Conservation (phyloP, 2,113 vertebrate genomes). For the Syngnathoides biaculeatus region DNA sequence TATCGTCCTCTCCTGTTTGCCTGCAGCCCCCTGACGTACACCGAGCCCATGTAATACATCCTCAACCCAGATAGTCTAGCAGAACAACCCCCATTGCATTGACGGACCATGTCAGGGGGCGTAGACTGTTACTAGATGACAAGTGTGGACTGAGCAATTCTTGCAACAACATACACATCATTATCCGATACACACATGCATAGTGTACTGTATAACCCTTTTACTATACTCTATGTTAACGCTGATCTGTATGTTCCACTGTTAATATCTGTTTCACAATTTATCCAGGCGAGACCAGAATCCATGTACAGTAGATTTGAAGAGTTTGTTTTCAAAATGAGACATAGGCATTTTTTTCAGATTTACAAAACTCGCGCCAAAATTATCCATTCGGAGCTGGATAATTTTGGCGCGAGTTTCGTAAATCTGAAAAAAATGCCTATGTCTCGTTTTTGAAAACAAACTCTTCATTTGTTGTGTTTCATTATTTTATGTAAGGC, state of each 20-base stretch:
- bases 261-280: conserved; percentile 60
- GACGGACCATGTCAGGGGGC: conserved; percentile 50
- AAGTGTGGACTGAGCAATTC: conserved; percentile 39
- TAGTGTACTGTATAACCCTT: background rate
- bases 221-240: conserved; percentile 50
- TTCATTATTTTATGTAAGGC: conserved; percentile 42
- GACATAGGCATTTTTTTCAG: too few species aligned
- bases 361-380: too few species aligned
- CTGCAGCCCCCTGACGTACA: conserved; percentile 29
- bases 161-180: conserved; percentile 30
- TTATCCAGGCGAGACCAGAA: conserved; percentile 43
- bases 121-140: conserved; percentile 55
- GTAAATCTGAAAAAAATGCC: too few species aligned
- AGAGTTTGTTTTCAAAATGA: too few species aligned
- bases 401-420: too few species aligned
- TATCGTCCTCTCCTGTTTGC: conserved; percentile 6
- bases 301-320: conserved; percentile 50
- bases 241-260: conserved; percentile 55
- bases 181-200: conserved; percentile 16
- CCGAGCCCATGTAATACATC: conserved; percentile 27
- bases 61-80: conserved; percentile 32
- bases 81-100: conserved; percentile 22
- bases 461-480: too few species aligned
- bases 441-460: too few species aligned
- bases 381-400: too few species aligned